A percentile compares a stretch with the other conserved stretches of the same genome.
Conservation (phyloP, 2,113 vertebrate species). For the Trichechus manatus region DNA sequence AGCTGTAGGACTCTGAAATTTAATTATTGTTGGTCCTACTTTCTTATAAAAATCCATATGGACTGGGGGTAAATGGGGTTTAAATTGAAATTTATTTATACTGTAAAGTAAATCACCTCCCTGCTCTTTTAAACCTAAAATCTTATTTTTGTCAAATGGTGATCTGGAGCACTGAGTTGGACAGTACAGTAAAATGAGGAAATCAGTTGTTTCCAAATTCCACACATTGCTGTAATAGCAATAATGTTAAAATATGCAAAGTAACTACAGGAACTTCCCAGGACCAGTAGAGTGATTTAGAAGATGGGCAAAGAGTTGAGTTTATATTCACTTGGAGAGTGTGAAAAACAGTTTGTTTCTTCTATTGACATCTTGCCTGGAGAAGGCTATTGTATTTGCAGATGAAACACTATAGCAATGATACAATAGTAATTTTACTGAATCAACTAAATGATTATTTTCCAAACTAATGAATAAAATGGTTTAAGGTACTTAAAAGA, state of each 20-base stretch:
- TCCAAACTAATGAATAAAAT: neutral
- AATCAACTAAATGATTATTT: neutral
- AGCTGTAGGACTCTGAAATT: neutral
- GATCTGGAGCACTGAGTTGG: neutral
- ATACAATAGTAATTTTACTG: neutral
- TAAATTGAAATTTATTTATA: neutral
- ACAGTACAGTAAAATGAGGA: conserved; percentile 10
- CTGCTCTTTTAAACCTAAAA: conserved; percentile 2
- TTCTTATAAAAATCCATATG: neutral
- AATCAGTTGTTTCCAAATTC: neutral
- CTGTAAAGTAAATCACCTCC: neutral
- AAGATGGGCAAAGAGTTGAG: neutral
- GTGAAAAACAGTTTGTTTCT: neutral
- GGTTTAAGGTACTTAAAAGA: neutral
- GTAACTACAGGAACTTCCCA: neutral
- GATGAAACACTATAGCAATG: neutral
- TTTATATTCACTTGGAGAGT: neutral
- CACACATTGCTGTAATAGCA: neutral
- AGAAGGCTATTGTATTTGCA: neutral
- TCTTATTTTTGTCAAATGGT: neutral
- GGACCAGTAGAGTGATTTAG: neutral
- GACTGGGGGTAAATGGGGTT: neutral
- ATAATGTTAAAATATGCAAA: neutral
- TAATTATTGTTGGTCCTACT: neutral
- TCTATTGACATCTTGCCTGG: neutral